A percentile compares a stretch with the other conserved stretches of the same genome.
These are phyloP conservation scores for Choristoneura rosaceana DNA, from an alignment of 2,888 invertebrate genomes.

Conservation along the genomic window DNA sequence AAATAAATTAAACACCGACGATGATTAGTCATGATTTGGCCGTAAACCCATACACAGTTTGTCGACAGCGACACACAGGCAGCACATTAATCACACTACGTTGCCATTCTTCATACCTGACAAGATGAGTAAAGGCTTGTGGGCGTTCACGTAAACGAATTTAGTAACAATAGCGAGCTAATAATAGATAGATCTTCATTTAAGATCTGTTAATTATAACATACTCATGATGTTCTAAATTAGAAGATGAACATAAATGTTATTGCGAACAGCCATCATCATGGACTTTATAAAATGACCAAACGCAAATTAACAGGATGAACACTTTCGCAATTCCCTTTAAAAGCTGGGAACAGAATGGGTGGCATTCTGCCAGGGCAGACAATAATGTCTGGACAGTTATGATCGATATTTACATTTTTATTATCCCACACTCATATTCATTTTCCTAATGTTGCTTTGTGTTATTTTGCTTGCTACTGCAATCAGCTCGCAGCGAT, in stretches of 20 bases:
- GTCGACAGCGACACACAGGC: constrained; percentile 46
- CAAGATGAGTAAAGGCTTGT: constrained; percentile 59
- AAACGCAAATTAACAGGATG: not conserved
- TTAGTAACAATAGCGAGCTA: constrained; percentile 61
- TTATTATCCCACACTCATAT: constrained; percentile 63
- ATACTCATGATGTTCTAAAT: not conserved
- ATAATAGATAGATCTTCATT: constrained; percentile 41
- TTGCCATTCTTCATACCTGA: constrained; percentile 60
- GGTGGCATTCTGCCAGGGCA: constrained; percentile 66
- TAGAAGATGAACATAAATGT: too few relatives aligned
- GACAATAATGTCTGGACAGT: constrained; percentile 70
- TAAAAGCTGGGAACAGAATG: constrained; percentile 59
- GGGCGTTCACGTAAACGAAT: constrained; percentile 62
- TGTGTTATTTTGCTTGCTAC: constrained; percentile 44
- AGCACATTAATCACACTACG: constrained; percentile 61
- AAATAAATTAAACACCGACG: constrained; percentile 13
- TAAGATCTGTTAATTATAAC: constrained; percentile 2
- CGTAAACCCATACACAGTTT: constrained; percentile 46
- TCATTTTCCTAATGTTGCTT: constrained; percentile 55
- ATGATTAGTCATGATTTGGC: constrained; percentile 43
- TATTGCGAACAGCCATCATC: not conserved
- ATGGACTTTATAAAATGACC: not conserved
- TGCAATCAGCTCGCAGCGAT: constrained; percentile 18
- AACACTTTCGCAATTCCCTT: constrained; percentile 48
- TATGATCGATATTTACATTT: constrained; percentile 76